Evolutionary conservation across 2,888 invertebrate genomes (phyloP).

Genomic region (Allophyes oxyacanthae): DNA sequence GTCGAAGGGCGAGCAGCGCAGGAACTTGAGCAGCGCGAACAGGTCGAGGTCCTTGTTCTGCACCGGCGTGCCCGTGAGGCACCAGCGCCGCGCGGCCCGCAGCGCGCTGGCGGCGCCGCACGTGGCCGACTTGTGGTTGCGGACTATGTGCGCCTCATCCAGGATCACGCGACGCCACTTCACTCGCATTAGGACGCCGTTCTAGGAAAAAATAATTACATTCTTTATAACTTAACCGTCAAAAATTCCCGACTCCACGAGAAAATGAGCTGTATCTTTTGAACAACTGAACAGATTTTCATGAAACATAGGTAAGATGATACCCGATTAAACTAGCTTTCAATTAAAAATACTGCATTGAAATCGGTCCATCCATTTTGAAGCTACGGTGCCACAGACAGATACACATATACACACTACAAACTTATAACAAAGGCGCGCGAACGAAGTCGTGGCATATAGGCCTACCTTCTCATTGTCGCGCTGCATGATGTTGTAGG

Average conservation of each 20-base stretch:
- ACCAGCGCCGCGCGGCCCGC: slow-evolving; percentile 89
- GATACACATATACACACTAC: no score
- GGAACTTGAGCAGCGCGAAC: slow-evolving; percentile 94
- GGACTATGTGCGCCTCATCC: slow-evolving; percentile 97
- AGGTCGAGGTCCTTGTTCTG: slow-evolving; percentile 97
- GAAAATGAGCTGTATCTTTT: no score
- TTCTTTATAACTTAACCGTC: no score
- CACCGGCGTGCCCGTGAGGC: slow-evolving; percentile 97
- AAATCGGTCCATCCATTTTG: no score
- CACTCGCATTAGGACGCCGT: slow-evolving; percentile 91
- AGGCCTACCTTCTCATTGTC: slow-evolving; percentile 87
- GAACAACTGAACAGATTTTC: no score
- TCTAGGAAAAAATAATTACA: slow-evolving; percentile 58
- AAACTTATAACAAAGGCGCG: no score
- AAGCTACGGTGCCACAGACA: no score
- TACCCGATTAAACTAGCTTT: no score
- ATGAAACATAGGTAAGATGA: no score
- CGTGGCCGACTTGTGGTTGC: slow-evolving; percentile 95
- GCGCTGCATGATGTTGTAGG: slow-evolving; percentile 93
- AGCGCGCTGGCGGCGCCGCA: slow-evolving; percentile 92
- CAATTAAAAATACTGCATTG: no score
- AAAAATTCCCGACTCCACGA: no score
- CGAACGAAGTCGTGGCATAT: no score
- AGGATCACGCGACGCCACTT: slow-evolving; percentile 96
- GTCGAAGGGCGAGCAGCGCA: slow-evolving; percentile 96